Evolutionary conservation across 2,888 invertebrate genomes (phyloP), one percentile per base, ranked within the genome.

Genomic region (Phalera bucephala): DNA sequence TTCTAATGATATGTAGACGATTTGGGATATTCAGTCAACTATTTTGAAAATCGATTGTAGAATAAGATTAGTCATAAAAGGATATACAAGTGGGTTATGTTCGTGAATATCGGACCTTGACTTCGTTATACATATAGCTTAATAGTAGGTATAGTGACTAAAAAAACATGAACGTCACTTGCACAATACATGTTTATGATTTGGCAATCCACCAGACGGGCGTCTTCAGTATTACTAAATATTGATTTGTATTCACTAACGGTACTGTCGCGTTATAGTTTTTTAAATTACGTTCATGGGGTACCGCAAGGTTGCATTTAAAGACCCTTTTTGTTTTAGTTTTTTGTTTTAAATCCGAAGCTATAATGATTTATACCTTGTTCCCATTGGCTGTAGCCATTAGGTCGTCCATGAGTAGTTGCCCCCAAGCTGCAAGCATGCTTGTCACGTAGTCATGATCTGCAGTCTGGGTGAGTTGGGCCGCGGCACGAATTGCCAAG

Each of bases 341-440:
- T 19, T 11, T 14, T 9, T 20, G n/a, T n/a, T n/a, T n/a, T 10
- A 7, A 32, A 31, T 6, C n/a, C 12, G 9, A 6, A 22, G 21
- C 20, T 19, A 9, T 29, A 36, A 31, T 33, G 1, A 34, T 23
- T 3, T 8, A 17, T 68, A 87, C 85, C 71, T 87, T 82, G 29
- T 91, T 86, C 23, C 82, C 90, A 68, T 93, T 93, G 7, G 93
- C 90, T 3, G 94, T 93, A 32, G 91, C 91, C 4, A 93, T 92
- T 31, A 96, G 88, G 66, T 96, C 96, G 44, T 93, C 93, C 55
- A 94, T 88, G 13, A 96, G 70, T 14, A 96, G 75, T 62, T 95
- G 94, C 26, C 95, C 94, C 96, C 96, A 96, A 0, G 95, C 93
- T 0, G 95, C 95, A 29, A 95, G 78, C 64, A 96, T 90, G 57